Evolutionary conservation across 2,888 invertebrate species (phyloP).

Genomic region (Penaeus monodon): DNA sequence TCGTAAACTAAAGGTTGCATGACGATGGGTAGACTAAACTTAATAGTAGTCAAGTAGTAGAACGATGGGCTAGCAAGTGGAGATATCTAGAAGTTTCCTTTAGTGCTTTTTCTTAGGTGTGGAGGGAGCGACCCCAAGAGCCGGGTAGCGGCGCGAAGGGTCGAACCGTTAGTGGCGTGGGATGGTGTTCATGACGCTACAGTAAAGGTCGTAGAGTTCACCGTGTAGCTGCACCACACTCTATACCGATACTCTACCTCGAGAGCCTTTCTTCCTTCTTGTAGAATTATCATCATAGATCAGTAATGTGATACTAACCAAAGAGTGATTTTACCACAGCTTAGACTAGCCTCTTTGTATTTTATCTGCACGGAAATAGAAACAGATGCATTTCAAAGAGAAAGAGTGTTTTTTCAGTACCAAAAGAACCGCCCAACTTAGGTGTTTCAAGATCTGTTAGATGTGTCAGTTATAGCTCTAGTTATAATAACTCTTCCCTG

Average conservation of each 20-base stretch:
- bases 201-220: too few species aligned
- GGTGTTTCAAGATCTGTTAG: too few species aligned
- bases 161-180: too few species aligned
- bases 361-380: too few species aligned
- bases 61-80: conserved; percentile 31
- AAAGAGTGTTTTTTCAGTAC: too few species aligned
- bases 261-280: not conserved
- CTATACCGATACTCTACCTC: too few species aligned
- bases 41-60: conserved; percentile 43
- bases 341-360: conserved; percentile 9
- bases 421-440: too few species aligned
- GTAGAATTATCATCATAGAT: not conserved
- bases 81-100: conserved; percentile 33
- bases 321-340: conserved; percentile 25
- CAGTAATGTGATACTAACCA: not conserved
- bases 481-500: too few species aligned
- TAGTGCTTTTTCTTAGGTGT: conserved; percentile 42
- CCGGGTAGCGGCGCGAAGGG: conserved; percentile 16
- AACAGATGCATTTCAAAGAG: too few species aligned
- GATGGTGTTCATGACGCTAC: too few species aligned
- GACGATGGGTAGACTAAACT: conserved; percentile 46
- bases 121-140: conserved; percentile 11
- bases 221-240: too few species aligned
- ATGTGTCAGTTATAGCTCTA: too few species aligned
- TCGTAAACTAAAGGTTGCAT: conserved; percentile 56